Conservation (phyloP, 2,797 vertebrate species). For the Malurus splendens region DNA sequence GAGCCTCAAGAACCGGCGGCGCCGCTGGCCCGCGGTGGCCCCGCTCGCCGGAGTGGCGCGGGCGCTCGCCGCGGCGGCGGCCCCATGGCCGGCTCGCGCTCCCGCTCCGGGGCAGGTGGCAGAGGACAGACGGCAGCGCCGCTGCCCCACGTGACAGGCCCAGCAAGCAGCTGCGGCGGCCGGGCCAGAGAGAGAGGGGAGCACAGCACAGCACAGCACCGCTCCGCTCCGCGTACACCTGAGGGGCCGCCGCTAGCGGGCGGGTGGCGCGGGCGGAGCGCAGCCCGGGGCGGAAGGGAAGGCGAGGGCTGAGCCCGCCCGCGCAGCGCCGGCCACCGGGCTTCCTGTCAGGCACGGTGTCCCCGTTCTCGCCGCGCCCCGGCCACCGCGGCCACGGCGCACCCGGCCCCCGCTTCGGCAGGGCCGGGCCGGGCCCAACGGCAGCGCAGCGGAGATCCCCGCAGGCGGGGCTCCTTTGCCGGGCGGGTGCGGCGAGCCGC, state of each 20-base stretch:
- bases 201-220: neutral
- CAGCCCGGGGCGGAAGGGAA: neutral
- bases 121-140: neutral
- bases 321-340: neutral
- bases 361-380: neutral
- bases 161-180: neutral
- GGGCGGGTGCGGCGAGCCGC: neutral
- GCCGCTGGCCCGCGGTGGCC: neutral
- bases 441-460: neutral
- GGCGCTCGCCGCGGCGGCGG: neutral
- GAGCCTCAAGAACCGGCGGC: neutral
- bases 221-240: neutral
- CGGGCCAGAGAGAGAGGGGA: neutral
- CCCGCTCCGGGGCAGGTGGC: neutral
- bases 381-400: neutral
- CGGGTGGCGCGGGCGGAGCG: neutral
- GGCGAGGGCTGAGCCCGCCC: neutral
- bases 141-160: conserved; percentile 6
- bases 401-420: too few relatives aligned
- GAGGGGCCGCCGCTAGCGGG: neutral
- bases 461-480: neutral
- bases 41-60: neutral
- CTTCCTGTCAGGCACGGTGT: neutral
- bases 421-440: neutral
- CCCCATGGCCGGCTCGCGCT: neutral